A percentile compares a stretch with the other conserved stretches of the same genome.
Evolutionary conservation across 1,140 invertebrate species (phyloP).

Genomic region (Chymomyza costata): DNA sequence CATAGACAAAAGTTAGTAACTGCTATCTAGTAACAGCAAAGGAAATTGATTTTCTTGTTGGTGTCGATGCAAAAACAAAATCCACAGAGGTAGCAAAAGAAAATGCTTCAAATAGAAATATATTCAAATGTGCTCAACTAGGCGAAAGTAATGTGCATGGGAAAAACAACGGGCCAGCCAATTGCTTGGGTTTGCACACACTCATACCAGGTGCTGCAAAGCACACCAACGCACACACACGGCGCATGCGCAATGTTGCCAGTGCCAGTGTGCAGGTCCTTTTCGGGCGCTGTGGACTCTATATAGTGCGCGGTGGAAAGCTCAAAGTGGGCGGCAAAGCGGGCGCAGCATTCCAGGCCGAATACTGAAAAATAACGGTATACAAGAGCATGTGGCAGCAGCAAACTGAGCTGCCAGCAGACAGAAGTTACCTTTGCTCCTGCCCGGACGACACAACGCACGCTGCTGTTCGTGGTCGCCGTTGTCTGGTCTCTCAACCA

Average conservation of each 20-base stretch:
- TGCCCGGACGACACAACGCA: constrained; percentile 75
- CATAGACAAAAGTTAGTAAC: constrained; percentile 24
- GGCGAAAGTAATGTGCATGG: constrained; percentile 67
- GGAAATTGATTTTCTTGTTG: constrained; percentile 45
- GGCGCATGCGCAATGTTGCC: constrained; percentile 57
- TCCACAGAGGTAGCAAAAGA: constrained; percentile 5
- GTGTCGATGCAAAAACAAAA: neutral
- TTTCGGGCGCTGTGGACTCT: neutral
- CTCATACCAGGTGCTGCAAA: no score
- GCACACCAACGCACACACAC: neutral
- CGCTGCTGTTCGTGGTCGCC: constrained; percentile 55
- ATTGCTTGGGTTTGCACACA: constrained; percentile 42
- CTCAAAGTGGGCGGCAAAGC: constrained; percentile 18
- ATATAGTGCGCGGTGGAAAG: constrained; percentile 63
- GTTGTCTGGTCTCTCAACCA: constrained; percentile 54
- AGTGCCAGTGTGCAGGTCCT: no score
- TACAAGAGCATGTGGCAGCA: constrained; percentile 22
- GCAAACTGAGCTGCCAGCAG: constrained; percentile 48
- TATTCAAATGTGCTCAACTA: constrained; percentile 73
- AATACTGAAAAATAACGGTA: constrained; percentile 66
- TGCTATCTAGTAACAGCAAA: constrained; percentile 36
- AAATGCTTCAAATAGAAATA: constrained; percentile 53
- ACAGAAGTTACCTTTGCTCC: constrained; percentile 76
- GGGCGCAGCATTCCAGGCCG: constrained; percentile 55
- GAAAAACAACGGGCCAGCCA: constrained; percentile 49